Base-by-base conservation (phyloP, 64 coral and sea anemone genomes). In the Montipora capricornis region DNA sequence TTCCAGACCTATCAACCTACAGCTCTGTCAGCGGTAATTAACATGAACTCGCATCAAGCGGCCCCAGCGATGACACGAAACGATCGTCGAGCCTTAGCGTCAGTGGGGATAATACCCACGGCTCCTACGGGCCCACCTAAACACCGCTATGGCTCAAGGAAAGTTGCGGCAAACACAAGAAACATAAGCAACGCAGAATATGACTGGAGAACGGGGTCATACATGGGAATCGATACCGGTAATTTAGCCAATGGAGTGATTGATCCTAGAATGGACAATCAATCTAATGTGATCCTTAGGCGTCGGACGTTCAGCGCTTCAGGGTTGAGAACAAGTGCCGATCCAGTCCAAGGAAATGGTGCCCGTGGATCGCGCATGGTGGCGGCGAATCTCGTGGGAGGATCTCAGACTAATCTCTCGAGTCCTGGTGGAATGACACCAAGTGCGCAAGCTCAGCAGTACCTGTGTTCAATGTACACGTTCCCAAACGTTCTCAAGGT, bases 301-400 rank as follows among this genome's bases (percentile, higher is more conserved):
- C 74, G 95, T 74, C 82, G 98, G 57, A 94, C 98, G n/a, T 91
- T 92, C 11, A 99, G 98, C 55, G 98, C 95, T 8, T 92, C 91
- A 7, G 90, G 89, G 2, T n/a, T 91, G 24, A 80, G 90, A 20
- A 87, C 80, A n/a, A 62, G 44, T 44, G 67, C 86, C 2, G 94
- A 95, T 45, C 69, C 90, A 16, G 20, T 44, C 12, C 55, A 50
- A 20, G 86, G 80, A 6, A 95, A 75, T 80, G 59, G 59, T 1
- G 46, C 75, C n/a, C 90, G 96, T n/a, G 62, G 95, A 45, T 84
- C 84, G 66, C 96, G 96, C 29, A 77, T 94, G 29, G 47, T 75
- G 16, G 81, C 78, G 5, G 26, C 48, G 11, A 62, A 67, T 58
- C 84, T 55, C 61, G 49, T 62, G 48, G 68, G 87, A 2, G 92